These are phyloP conservation scores for Cassiopea andromeda DNA, from an alignment of 30 jellyfish, hydroid and myxozoan species.

Conservation along the genomic window DNA sequence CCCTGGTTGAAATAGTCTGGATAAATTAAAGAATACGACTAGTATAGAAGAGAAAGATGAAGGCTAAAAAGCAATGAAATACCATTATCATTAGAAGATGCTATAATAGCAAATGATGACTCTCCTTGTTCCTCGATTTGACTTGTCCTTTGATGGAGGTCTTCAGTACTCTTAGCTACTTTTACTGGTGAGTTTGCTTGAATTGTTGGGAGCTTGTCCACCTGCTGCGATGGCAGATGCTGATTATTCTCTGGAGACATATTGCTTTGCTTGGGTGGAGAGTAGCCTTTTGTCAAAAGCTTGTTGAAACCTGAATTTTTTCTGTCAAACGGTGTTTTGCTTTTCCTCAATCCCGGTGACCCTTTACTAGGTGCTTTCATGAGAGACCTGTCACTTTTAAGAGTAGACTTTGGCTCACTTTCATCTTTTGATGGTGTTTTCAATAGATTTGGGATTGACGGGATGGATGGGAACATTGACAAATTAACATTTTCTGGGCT, in stretches of 20 bases:
- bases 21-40: too few relatives aligned
- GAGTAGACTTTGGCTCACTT: constrained; percentile 12
- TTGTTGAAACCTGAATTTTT: not conserved
- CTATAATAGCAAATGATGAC: not conserved
- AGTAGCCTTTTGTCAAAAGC: not conserved
- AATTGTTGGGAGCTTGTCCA: not conserved
- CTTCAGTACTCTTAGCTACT: not conserved
- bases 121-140: not conserved
- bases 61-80: not conserved
- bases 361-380: constrained; percentile 54
- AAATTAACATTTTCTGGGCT: not conserved
- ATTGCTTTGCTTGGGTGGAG: constrained; percentile 5
- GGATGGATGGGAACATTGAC: not conserved
- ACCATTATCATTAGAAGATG: not conserved
- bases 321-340: constrained; percentile 2
- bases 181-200: not conserved
- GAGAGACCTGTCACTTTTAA: constrained; percentile 30
- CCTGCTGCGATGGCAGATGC: not conserved
- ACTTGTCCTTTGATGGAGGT: not conserved
- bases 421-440: not conserved
- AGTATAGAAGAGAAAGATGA: not conserved
- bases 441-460: not conserved
- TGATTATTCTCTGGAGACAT: not conserved
- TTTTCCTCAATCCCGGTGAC: constrained; percentile 36
- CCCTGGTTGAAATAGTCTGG: too few relatives aligned